Evolutionary conservation across 2,888 invertebrate species (phyloP).

Genomic region (Nymphalis polychloros): DNA sequence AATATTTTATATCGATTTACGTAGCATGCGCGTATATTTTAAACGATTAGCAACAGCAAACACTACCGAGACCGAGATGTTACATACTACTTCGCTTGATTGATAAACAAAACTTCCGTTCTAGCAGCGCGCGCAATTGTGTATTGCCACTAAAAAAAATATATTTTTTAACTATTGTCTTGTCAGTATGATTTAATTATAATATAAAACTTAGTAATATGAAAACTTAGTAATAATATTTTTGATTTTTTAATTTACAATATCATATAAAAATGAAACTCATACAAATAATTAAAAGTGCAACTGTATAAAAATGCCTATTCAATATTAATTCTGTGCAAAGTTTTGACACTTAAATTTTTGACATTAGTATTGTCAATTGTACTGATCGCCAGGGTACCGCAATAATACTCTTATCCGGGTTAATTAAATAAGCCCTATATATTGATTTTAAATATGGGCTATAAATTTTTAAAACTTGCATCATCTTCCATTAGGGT

Average conservation of each 20-base stretch:
- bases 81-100: constrained; percentile 55
- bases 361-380: constrained; percentile 30
- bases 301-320: too few species aligned
- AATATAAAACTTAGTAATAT: too few species aligned
- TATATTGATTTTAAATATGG: constrained; percentile 54
- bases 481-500: constrained; percentile 70
- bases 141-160: constrained; percentile 47
- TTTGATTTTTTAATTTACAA: too few species aligned
- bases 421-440: constrained; percentile 39
- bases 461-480: constrained; percentile 70
- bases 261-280: too few species aligned
- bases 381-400: constrained; percentile 56
- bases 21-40: constrained; percentile 46
- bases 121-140: constrained; percentile 73
- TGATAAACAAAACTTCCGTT: constrained; percentile 78
- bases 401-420: constrained; percentile 44
- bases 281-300: too few species aligned
- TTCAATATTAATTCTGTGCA: constrained; percentile 1
- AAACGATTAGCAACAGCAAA: constrained; percentile 42
- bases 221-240: too few species aligned
- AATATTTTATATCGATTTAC: constrained; percentile 52
- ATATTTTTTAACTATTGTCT: not conserved
- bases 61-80: constrained; percentile 54
- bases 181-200: not conserved
- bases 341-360: not conserved